Percentiles rank a stretch among this genome's conserved stretches.
These are phyloP conservation scores for Teleogryllus oceanicus DNA, from an alignment of 2,888 invertebrate genomes.

Conservation along the genomic window DNA sequence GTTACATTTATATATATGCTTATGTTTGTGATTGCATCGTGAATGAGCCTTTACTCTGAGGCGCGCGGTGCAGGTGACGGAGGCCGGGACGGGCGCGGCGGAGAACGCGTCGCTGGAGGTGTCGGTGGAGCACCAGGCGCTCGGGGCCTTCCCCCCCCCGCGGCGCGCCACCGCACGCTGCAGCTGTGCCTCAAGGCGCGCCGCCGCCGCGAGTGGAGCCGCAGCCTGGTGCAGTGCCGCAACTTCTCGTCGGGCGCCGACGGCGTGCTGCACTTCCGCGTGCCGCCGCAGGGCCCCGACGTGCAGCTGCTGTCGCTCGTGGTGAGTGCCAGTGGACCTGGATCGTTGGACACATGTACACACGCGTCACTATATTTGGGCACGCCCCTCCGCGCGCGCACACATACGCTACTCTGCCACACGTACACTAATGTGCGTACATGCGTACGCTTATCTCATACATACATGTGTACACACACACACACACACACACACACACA, in stretches of 20 bases:
- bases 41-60: too few relatives aligned
- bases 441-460: too few relatives aligned
- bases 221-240: conserved; percentile 45
- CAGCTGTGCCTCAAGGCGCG: conserved; percentile 46
- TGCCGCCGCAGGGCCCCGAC: conserved; percentile 46
- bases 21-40: too few relatives aligned
- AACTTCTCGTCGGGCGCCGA: conserved; percentile 46
- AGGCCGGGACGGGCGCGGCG: conserved; percentile 62
- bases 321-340: conserved; percentile 22
- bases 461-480: too few relatives aligned
- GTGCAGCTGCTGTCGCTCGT: conserved; percentile 32
- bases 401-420: too few relatives aligned
- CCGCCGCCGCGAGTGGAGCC: conserved; percentile 45
- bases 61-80: conserved; percentile 42
- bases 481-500: too few relatives aligned
- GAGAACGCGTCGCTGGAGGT: conserved; percentile 60
- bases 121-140: conserved; percentile 55
- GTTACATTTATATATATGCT: too few relatives aligned
- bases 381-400: too few relatives aligned
- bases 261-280: conserved; percentile 47
- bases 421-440: too few relatives aligned
- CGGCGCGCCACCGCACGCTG: conserved; percentile 46
- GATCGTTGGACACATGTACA: too few relatives aligned
- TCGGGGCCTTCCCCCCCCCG: conserved; percentile 57
- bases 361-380: too few relatives aligned